Evolutionary conservation across 1,140 invertebrate species (phyloP).

Genomic region (Nymphalis io): DNA sequence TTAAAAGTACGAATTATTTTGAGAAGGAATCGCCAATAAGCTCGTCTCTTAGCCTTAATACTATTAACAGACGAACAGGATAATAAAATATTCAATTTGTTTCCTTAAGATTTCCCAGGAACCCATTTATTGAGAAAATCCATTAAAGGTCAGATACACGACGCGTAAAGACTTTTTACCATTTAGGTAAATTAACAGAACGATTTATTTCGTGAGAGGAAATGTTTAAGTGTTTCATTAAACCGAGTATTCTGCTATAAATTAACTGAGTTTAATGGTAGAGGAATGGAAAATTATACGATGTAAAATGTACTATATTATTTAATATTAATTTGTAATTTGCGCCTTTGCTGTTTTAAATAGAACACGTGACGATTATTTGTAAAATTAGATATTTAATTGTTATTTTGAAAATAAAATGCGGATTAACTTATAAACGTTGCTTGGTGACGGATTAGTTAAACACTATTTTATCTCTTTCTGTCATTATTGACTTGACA

Average conservation of each 20-base stretch:
- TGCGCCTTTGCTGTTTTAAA: too few relatives aligned
- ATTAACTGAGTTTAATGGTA: conserved; percentile 5
- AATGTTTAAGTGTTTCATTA: conserved; percentile 7
- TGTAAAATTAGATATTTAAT: too few relatives aligned
- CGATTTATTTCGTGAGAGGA: conserved; percentile 7
- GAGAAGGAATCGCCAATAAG: too few relatives aligned
- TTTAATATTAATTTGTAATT: too few relatives aligned
- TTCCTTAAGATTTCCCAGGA: conserved; percentile 53
- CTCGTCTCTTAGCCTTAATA: background rate
- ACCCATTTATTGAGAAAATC: conserved; percentile 56
- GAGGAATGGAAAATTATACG: background rate
- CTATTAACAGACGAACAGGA: conserved; percentile 45
- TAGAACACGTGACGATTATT: too few relatives aligned
- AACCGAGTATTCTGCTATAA: conserved; percentile 4
- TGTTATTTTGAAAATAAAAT: too few relatives aligned
- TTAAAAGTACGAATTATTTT: too few relatives aligned
- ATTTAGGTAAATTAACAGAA: conserved; percentile 1
- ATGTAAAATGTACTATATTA: background rate
- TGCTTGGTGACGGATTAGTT: too few relatives aligned
- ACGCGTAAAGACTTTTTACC: conserved; percentile 10
- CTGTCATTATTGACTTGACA: too few relatives aligned
- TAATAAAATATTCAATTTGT: conserved; percentile 70
- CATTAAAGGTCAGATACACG: conserved; percentile 40
- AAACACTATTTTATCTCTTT: too few relatives aligned
- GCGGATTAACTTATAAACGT: too few relatives aligned